Evolutionary conservation across 2,113 vertebrate species (phyloP).

Genomic region (Pitta sordida): DNA sequence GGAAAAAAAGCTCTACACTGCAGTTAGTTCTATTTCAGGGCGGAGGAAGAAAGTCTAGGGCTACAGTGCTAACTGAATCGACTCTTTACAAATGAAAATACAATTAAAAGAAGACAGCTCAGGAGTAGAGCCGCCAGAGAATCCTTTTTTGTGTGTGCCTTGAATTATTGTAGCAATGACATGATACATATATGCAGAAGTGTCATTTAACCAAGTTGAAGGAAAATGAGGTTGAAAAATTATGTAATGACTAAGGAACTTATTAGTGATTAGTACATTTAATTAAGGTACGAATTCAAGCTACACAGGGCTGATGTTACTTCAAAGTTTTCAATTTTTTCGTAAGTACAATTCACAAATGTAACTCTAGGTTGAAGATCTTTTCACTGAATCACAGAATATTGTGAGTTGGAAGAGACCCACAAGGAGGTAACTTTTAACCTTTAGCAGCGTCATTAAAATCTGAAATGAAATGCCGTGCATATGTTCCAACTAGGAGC

Average conservation of each 20-base stretch:
- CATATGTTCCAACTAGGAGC: neutral
- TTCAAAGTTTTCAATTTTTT: neutral
- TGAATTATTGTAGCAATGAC: neutral
- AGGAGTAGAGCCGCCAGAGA: neutral
- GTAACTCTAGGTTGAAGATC: too few species aligned
- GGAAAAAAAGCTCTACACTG: neutral
- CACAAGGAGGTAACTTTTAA: neutral
- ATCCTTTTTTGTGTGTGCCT: neutral
- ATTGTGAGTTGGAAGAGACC: too few species aligned
- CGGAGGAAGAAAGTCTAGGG: neutral
- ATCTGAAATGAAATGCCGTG: neutral
- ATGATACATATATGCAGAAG: neutral
- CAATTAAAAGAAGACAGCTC: neutral
- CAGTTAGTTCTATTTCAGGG: neutral
- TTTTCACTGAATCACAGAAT: too few species aligned
- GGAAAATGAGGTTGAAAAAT: neutral
- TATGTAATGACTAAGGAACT: neutral
- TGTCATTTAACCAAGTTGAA: neutral
- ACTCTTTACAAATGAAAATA: neutral
- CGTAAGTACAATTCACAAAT: neutral
- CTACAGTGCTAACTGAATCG: neutral
- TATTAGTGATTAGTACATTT: neutral
- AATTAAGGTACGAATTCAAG: neutral
- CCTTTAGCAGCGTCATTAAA: neutral
- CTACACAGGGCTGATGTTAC: neutral